Base-by-base conservation (phyloP, 1,140 invertebrate genomes). In the Uloborus diversus region DNA sequence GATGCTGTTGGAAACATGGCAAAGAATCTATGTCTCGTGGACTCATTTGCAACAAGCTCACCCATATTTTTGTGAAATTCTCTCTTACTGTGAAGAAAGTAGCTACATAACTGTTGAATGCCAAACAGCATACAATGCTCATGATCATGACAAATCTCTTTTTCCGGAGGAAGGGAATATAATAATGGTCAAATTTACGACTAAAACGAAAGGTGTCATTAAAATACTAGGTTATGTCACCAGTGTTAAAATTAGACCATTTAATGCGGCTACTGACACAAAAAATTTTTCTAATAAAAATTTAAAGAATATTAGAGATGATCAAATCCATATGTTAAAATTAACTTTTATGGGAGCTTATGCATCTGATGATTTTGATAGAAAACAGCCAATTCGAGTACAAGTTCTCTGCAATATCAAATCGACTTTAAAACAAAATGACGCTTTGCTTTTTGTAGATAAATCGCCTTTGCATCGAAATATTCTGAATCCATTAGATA, bases 1-100 rank as follows among this genome's bases (percentile, higher is more conserved):
- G 28, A 30, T 79, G 47, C 28, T 79, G 28, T 28, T 79, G 1
- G 76, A 79, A 62, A 79, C 66, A 23, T 79, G 76, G 76, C 65
- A 79, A 0, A 62, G 76, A n/a, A 79, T 79, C 9, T 79, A 69
- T 53, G 35, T 61, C 11, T 79, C 76, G 7, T 79, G 76, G 76
- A 69, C 59, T 30, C 61, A 56, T 30, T n/a, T 66, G 14, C 11
- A 78, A 30, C 59, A 68, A 51, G 47, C 42, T 51, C 25, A 23
- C 5, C 56, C 65, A 33, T 62, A 69, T n/a, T 49, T 49, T 49
- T 69, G 64, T 51, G 23, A 79, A 62, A 53, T 62, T n/a, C 61
- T 37, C 5, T 69, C 56, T 0, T 59, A 69, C 51, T 1, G 1
- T 1, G 65, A 51, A 3, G 35, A 62, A 28, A 51, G 25, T 25